Base-by-base conservation (phyloP, 2,113 vertebrate species). In the Rhagologus leucostigma region DNA sequence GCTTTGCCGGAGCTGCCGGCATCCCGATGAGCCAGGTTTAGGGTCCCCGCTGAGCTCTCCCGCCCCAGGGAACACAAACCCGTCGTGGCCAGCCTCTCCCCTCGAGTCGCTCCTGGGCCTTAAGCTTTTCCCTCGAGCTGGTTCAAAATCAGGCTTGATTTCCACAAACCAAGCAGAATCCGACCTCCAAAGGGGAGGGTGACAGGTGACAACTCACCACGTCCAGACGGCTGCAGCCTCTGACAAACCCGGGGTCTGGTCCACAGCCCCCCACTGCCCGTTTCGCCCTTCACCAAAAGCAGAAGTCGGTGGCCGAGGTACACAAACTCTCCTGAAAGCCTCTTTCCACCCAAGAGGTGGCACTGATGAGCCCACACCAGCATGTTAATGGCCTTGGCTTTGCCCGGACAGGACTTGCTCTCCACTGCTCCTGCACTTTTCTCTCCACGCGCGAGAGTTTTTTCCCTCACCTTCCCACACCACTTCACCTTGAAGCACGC, bases 271-370 rank as follows among this genome's bases (percentile, higher is more conserved):
- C 10, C 16, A 3, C 4, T 56, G 65, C 42, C 37, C 1, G 0
- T 13, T 62, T 20, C 16, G 23, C 42, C 10, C n/a, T 10, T 33
- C 71, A 17, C 22, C 76, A 11, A 47, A 35, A 57, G 42, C 44
- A 41, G 13, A 23, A 44, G 13, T 20, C 5, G 3, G 1, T 10
- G 35, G 7, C 47, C 19, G 53, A 30, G 16, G 11, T 7, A 10
- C 56, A 32, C 37, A 15, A 53, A 41, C 46, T 64, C 52, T 44
- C 56, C 16, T 6, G 50, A 67, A 84, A 82, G 67, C 67, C 60
- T 42, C 44, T 80, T 64, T 89, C 64, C 69, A 75, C 76, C 90
- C 93, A 77, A 96, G 55, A 95, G 95, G 73, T 90, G 96, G 92
- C 96, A 96, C 88, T 93, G 90, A 63, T 53, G 95, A 95, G 95